These are phyloP conservation scores for Bujurquina vittata DNA, from an alignment of 2,113 vertebrate species.

Conservation along the genomic window DNA sequence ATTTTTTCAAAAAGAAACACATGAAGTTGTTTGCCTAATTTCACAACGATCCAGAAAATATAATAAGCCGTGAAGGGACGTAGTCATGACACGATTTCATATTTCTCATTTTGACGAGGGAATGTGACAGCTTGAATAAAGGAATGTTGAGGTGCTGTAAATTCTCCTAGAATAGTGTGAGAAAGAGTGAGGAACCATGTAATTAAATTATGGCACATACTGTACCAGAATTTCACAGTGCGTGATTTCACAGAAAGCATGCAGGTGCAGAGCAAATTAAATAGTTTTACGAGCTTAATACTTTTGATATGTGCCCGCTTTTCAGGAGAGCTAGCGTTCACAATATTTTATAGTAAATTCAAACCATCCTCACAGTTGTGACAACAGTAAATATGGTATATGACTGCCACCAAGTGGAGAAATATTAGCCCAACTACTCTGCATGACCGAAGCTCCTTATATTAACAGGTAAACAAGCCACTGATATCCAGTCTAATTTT, in stretches of 20 bases:
- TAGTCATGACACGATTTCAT: background rate
- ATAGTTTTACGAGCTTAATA: background rate
- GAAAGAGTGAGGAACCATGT: background rate
- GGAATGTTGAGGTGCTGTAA: background rate
- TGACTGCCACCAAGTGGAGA: constrained; percentile 42
- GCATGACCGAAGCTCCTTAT: background rate
- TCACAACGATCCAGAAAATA: background rate
- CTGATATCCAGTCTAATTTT: background rate
- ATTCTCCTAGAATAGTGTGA: background rate
- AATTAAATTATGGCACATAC: background rate
- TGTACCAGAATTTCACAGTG: background rate
- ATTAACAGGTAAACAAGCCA: background rate
- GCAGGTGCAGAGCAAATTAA: background rate
- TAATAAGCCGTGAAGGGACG: background rate
- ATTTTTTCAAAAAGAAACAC: background rate
- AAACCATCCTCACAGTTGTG: background rate
- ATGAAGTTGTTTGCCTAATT: background rate
- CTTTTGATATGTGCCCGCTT: background rate
- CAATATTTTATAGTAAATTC: background rate
- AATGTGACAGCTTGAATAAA: background rate
- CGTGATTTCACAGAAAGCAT: background rate
- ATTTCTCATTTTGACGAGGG: background rate
- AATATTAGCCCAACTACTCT: background rate
- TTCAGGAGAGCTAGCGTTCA: background rate
- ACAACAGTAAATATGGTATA: background rate